Conservation (phyloP, 2,888 invertebrate genomes). For the Mesorhabditis spiculigera region DNA sequence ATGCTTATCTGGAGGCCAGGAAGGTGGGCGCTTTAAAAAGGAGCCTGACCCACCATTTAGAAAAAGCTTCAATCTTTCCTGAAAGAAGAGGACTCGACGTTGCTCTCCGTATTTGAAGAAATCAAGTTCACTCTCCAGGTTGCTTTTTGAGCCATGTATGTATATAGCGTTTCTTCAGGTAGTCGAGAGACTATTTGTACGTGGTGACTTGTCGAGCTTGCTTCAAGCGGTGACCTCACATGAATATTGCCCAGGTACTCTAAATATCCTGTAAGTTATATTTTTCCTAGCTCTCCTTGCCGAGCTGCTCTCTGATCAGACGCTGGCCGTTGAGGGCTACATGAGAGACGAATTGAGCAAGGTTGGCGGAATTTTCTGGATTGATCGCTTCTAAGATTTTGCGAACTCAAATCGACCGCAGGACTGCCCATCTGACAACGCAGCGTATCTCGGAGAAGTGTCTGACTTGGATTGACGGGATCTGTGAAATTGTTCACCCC, state of each 20-base stretch:
- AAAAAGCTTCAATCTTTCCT: conserved; percentile 8
- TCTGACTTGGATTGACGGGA: conserved; percentile 27
- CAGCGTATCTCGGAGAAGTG: conserved; percentile 19
- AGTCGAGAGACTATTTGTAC: conserved; percentile 32
- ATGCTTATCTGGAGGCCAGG: conserved; percentile 42
- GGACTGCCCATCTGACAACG: conserved; percentile 26
- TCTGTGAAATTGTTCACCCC: conserved; percentile 33
- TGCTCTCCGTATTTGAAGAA: conserved; percentile 33
- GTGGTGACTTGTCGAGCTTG: conserved; percentile 30
- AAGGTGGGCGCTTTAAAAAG: conserved; percentile 21
- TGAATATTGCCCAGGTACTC: conserved; percentile 27
- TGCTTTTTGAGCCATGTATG: too few species aligned
- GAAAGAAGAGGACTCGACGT: conserved; percentile 28
- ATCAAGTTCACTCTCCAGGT: conserved; percentile 15
- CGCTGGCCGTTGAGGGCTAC: neutral
- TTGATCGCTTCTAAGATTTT: neutral
- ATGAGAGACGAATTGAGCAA: neutral
- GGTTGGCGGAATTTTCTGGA: neutral
- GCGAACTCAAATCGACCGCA: conserved; percentile 5
- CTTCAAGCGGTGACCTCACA: conserved; percentile 30
- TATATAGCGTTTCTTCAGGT: conserved; percentile 18
- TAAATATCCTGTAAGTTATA: neutral
- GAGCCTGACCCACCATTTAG: neutral
- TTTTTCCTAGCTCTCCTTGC: neutral
- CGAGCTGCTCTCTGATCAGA: neutral